Conservation (phyloP, 92 coral and sea anemone genomes). For the Palythoa grandiflora region DNA sequence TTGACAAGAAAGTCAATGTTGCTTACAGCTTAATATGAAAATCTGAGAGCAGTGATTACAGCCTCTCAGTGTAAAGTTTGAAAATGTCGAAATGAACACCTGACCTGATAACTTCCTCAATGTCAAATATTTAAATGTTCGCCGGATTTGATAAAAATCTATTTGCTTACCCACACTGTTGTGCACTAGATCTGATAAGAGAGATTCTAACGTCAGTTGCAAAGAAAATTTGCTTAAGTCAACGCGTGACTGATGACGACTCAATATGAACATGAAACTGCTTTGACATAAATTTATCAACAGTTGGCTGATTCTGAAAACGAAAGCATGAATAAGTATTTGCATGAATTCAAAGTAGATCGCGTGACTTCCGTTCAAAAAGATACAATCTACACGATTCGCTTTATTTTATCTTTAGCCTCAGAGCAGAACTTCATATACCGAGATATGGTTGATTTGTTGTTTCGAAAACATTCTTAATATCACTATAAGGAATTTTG, state of each 20-base stretch:
- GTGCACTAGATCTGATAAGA: neutral
- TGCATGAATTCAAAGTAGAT: neutral
- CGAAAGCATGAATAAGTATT: neutral
- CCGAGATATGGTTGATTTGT: too few relatives aligned
- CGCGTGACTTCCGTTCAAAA: neutral
- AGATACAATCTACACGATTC: too few relatives aligned
- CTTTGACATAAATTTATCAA: neutral
- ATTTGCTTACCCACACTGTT: neutral
- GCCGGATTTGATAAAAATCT: neutral
- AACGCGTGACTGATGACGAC: neutral
- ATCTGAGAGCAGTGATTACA: neutral
- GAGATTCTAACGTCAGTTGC: neutral
- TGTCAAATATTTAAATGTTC: slow-evolving; percentile 6
- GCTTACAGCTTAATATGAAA: neutral
- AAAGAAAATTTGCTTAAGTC: neutral
- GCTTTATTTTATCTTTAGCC: too few relatives aligned
- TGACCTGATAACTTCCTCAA: neutral
- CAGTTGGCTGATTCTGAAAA: neutral
- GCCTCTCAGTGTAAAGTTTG: neutral
- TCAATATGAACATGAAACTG: neutral
- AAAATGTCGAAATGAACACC: neutral
- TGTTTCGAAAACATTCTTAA: too few relatives aligned
- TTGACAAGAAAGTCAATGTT: neutral
- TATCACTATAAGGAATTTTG: too few relatives aligned
- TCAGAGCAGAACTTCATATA: too few relatives aligned